Percentiles rank a stretch among this genome's conserved stretches.
Conservation (phyloP, 2,797 vertebrate genomes). For the Eidolon dupreanum region DNA sequence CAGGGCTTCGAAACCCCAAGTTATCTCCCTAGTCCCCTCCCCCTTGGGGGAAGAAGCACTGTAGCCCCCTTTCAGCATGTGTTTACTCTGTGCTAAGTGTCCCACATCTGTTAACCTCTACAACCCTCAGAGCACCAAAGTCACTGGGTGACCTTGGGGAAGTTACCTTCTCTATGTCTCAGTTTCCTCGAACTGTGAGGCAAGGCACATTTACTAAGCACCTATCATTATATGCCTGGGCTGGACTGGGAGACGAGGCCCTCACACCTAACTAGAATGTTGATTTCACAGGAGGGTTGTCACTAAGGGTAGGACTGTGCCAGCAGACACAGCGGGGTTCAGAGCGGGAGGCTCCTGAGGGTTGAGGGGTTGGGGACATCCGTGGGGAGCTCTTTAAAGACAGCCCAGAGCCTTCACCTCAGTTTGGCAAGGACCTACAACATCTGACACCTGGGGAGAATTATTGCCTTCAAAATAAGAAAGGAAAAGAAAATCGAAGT, state of each 20-base stretch:
- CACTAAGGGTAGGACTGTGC: neutral
- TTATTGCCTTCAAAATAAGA: neutral
- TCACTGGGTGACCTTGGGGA: neutral
- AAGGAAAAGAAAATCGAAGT: neutral
- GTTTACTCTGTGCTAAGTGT: neutral
- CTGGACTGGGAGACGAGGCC: neutral
- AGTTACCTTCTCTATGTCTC: neutral
- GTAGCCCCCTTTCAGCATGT: neutral
- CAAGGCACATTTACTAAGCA: neutral
- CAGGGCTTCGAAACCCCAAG: neutral
- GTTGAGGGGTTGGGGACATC: neutral
- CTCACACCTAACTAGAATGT: neutral
- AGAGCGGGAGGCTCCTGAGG: neutral
- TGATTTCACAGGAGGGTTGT: neutral
- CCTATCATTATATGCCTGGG: neutral
- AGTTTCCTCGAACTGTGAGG: neutral
- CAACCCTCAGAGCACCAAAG: neutral
- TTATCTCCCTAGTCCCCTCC: neutral
- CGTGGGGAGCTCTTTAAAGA: neutral
- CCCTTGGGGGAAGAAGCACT: neutral
- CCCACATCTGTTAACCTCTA: neutral
- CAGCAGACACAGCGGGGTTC: neutral
- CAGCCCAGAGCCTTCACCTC: neutral
- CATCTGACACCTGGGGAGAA: neutral
- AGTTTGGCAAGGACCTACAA: neutral